Conservation (phyloP, 2,888 invertebrate species). For the Abscondita cerata region DNA sequence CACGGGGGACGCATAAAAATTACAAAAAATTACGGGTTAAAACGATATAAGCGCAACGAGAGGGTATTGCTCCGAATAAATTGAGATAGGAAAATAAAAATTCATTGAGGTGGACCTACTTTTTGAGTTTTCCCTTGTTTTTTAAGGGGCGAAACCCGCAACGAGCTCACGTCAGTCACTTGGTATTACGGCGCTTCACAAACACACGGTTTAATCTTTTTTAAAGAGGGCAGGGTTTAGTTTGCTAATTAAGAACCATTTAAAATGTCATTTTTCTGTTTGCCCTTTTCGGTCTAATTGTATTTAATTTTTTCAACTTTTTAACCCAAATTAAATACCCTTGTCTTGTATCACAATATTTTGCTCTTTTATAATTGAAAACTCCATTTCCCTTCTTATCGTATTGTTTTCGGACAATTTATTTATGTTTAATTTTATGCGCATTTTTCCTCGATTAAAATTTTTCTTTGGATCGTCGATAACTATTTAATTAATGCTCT, state of each 20-base stretch:
- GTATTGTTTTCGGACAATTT: background rate
- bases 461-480: conserved; percentile 22
- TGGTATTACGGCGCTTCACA: conserved; percentile 59
- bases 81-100: conserved; percentile 30
- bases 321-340: conserved; percentile 41
- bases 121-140: conserved; percentile 36
- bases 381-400: background rate
- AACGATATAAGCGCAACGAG: conserved; percentile 19
- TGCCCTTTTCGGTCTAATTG: conserved; percentile 48
- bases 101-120: conserved; percentile 35
- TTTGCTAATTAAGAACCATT: conserved; percentile 61
- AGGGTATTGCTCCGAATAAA: conserved; percentile 21
- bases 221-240: conserved; percentile 60
- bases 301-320: conserved; percentile 51
- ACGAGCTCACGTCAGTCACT: conserved; percentile 58
- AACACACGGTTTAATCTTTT: conserved; percentile 61
- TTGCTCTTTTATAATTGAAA: conserved; percentile 10
- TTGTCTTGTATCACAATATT: conserved; percentile 30
- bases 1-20: conserved; percentile 29
- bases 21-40: conserved; percentile 29
- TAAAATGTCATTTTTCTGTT: conserved; percentile 60
- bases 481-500: conserved; percentile 41
- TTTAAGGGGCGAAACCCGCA: conserved; percentile 41
- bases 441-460: background rate
- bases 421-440: background rate